phyloP scores from a whole-genome alignment of 2,888 invertebrate genomes.

The Trachelus troglodyta region DNA sequence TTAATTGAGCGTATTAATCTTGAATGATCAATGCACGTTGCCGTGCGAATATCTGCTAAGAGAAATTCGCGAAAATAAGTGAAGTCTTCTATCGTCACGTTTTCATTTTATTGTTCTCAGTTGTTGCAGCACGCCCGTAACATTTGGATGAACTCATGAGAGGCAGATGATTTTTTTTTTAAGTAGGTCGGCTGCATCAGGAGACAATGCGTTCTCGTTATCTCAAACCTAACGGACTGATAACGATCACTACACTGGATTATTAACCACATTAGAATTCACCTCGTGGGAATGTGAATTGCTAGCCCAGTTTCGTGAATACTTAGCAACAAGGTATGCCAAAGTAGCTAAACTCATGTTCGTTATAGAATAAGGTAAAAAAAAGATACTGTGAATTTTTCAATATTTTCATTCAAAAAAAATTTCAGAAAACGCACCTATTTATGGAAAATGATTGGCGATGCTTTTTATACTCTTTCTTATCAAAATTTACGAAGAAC shows the following conservation, averaged over 20 bases:
- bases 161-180: conserved; percentile 29
- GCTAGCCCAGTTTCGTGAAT: conserved; percentile 6
- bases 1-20: not conserved
- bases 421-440: not conserved
- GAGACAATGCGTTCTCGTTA: conserved; percentile 29
- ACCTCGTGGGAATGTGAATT: conserved; percentile 8
- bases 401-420: not conserved
- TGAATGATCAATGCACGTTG: not conserved
- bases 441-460: not conserved
- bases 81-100: not conserved
- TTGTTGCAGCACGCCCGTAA: not conserved
- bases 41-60: not conserved
- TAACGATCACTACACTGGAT: conserved; percentile 31
- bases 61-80: not conserved
- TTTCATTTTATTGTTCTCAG: not conserved
- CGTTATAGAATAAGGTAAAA: not conserved
- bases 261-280: conserved; percentile 17
- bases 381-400: not conserved
- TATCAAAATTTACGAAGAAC: not conserved
- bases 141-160: not conserved
- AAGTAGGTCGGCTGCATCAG: conserved; percentile 33
- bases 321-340: not conserved
- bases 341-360: not conserved
- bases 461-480: not conserved
- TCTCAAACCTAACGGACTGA: conserved; percentile 13